These are phyloP conservation scores for Bradypodion pumilum DNA, from an alignment of 2,797 vertebrate genomes.

Conservation along the genomic window DNA sequence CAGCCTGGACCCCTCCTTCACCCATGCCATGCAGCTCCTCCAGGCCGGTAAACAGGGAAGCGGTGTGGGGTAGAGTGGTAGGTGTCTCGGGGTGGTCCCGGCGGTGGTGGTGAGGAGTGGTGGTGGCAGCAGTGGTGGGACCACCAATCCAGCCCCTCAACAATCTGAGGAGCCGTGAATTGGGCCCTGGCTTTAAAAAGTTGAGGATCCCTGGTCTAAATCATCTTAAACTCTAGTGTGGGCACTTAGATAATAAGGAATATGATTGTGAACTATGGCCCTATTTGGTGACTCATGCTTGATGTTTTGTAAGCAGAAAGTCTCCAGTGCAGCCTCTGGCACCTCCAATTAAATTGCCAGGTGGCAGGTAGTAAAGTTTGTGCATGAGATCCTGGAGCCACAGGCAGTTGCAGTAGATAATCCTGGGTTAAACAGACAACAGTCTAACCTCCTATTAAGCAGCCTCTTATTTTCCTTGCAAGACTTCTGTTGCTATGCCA, in stretches of 20 bases:
- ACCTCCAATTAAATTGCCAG: neutral
- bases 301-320: neutral
- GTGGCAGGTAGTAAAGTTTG: neutral
- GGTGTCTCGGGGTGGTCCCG: too few species aligned
- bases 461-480: neutral
- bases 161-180: too few species aligned
- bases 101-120: too few species aligned
- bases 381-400: neutral
- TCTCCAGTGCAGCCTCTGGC: neutral
- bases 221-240: neutral
- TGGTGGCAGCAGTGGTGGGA: too few species aligned
- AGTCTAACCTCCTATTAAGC: too few species aligned
- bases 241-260: neutral
- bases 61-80: too few species aligned
- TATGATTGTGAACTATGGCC: neutral
- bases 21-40: too few species aligned
- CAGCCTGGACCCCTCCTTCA: too few species aligned
- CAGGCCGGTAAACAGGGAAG: too few species aligned
- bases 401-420: neutral
- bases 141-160: too few species aligned
- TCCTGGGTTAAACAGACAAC: neutral
- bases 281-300: neutral
- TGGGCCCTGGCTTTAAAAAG: too few species aligned
- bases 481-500: neutral
- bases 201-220: too few species aligned